Base-by-base conservation (phyloP, 2,113 vertebrate genomes). In the Tetrax tetrax region DNA sequence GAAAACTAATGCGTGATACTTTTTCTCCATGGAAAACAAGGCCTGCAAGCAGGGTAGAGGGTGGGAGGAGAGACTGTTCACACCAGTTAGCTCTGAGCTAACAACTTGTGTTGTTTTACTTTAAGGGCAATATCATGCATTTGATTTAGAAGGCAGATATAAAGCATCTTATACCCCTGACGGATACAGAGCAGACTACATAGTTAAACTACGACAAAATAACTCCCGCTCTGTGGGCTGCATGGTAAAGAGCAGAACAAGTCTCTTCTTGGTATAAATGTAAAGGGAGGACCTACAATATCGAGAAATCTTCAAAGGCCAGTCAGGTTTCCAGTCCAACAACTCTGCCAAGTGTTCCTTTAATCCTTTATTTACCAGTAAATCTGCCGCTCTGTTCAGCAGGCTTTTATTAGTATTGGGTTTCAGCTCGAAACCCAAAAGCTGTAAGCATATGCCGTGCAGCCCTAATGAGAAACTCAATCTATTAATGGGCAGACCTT, bases 281-380 rank as follows among this genome's bases (percentile, higher is more conserved):
- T 94, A 85, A 91, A 88, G 74, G 43, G 25, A 88, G 12, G 63
- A 74, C 65, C 83, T 76, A 92, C 56, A 79, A 69, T 63, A 74
- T 63, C 68, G 57, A 92, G 95, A 90, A 93, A 93, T 93, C 91
- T 97, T 97, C 95, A 96, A 97, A 94, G 89, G 83, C 63, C 85
- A 92, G 85, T 89, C 75, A 85, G 89, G 79, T 90, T 96, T 96
- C 89, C 91, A 93, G 85, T 75, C 91, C 69, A 68, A 63, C 78
- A 86, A 72, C 56, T 70, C 85, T 96, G 96, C 95, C 95, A 97
- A 95, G 80, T 70, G 68, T 94, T 95, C 80, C 91, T 97, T 95
- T 96, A 97, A 96, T 96, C 95, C 96, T 95, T 95, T 96, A 95
- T 97, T 97, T 97, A 95, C 95, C 95, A 93, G 93, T 96, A 97